Base-by-base conservation (phyloP, 2,797 vertebrate genomes). In the Acanthurus lineatus region DNA sequence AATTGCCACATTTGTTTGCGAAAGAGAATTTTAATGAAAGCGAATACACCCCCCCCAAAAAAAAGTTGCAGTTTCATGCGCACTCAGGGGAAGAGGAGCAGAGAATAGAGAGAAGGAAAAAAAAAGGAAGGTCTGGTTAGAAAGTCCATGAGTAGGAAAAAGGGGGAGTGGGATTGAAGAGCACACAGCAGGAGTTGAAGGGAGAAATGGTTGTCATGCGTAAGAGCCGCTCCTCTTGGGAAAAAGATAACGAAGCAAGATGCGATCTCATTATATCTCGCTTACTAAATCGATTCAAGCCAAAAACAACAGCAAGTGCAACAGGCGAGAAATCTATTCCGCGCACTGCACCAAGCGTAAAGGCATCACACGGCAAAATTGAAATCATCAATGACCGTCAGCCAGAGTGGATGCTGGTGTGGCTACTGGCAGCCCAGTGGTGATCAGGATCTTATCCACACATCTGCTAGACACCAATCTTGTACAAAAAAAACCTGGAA, bases 301-400 rank as follows among this genome's bases (percentile, higher is more conserved):
- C 88, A 88, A 92, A 91, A 89, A 91, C 84, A 91, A 88, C 76
- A 69, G 81, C 82, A 85, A 88, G 81, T 74, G 84, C 89, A 91
- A 92, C 88, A 85, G 88, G 84, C 76, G 40, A 86, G 54, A 91
- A 93, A 93, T 93, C 91, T 88, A 91, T 94, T 90, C 80, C 83
- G 63, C 72, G 87, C 66, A 83, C 73, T 60, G 79, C 40, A 73
- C 56, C 3, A 72, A 54, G 81, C 75, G 56, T 81, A 70, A 76
- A 91, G 77, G 83, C 90, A 92, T 90, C 84, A 79, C 78, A 73
- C 48, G 20, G 75, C 77, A 86, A 91, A 94, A 92, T 91, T 92
- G 83, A 92, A 90, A 90, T 88, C 91, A 92, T 94, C 90, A 90
- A 92, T 93, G 91, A 92, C 82, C 83, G 82, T 91, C 90, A 92